These are phyloP conservation scores for Linurgus olivaceus DNA, from an alignment of 2,797 vertebrate species.

Conservation along the genomic window DNA sequence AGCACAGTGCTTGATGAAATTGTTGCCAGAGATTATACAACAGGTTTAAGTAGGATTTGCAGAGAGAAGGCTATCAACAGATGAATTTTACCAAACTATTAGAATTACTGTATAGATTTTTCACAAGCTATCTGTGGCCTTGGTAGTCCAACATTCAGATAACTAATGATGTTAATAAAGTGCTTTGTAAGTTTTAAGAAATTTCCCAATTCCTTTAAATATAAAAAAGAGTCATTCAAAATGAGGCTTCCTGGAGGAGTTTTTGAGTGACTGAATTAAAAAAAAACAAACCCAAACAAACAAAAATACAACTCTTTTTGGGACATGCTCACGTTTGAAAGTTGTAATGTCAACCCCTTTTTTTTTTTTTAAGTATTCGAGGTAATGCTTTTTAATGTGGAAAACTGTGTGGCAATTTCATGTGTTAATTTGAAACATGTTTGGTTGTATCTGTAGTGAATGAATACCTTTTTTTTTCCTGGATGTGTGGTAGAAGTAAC, in stretches of 20 bases:
- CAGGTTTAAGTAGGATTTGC: slow-evolving; percentile 31
- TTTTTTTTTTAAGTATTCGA: not conserved
- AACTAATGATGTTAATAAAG: not conserved
- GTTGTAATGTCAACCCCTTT: not conserved
- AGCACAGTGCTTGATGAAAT: not conserved
- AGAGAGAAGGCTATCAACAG: not conserved
- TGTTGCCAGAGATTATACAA: slow-evolving; percentile 50
- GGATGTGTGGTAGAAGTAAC: not conserved
- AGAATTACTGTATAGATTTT: not conserved
- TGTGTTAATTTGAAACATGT: not conserved
- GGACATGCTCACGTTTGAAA: not conserved
- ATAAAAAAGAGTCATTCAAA: not conserved
- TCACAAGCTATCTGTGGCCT: not conserved
- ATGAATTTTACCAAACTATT: not conserved
- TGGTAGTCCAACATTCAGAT: not conserved
- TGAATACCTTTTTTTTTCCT: not conserved
- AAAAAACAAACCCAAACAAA: not conserved
- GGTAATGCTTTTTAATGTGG: not conserved
- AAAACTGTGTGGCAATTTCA: not conserved
- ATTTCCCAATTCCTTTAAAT: fast-evolving
- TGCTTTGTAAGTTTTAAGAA: not conserved
- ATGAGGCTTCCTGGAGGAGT: not conserved
- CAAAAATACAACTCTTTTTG: fast-evolving
- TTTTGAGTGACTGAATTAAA: not conserved
- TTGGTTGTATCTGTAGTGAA: not conserved